Base-by-base conservation (phyloP, 1,140 invertebrate species). In the Pogonomyrmex californicus region DNA sequence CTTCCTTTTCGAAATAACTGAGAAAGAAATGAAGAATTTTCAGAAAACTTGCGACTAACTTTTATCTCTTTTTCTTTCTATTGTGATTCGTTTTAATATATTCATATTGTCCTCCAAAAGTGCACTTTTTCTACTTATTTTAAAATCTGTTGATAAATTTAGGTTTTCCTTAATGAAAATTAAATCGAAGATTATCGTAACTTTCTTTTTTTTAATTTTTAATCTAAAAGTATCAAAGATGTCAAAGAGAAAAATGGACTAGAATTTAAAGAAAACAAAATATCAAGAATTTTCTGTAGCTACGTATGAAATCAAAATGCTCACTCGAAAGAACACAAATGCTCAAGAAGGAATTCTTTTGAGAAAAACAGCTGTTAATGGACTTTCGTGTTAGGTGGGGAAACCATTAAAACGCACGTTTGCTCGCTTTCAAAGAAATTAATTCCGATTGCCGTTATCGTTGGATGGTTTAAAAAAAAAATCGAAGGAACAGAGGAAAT, bases 361-460 rank as follows among this genome's bases (percentile, higher is more conserved):
- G 9, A 44, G 30, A 41, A 14, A 10, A 38, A 58, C 14, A 33
- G 44, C 12, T 75, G 79, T 91, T 93, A 93, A 93, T 94, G 91
- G 91, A 93, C 0, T 93, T 93, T 91, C 88, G 88, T 90, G 89
- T 92, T 92, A 90, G 88, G 78, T 87, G 71, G 83, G 85, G 81
- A 88, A 91, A 89, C 87, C 87, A 91, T 93, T 92, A 91, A 93
- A 94, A 91, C 86, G 62, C 47, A 36, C 62, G 73, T 89, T 91
- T 90, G 79, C 82, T 81, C 75, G 79, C 83, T 82, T 86, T 89
- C 87, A 90, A 92, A 91, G 86, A 92, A 93, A 94, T 94, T 93
- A 94, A 93, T 94, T 93, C 90, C 87, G 86, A 93, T 93, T 91
- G 91, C 86, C 88, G 75, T 90, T 92, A 92, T 92, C 88, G 83